Percentiles rank a stretch among this genome's conserved stretches.
These are phyloP conservation scores for Caerostris darwini DNA, from an alignment of 1,140 invertebrate genomes.

Conservation along the genomic window DNA sequence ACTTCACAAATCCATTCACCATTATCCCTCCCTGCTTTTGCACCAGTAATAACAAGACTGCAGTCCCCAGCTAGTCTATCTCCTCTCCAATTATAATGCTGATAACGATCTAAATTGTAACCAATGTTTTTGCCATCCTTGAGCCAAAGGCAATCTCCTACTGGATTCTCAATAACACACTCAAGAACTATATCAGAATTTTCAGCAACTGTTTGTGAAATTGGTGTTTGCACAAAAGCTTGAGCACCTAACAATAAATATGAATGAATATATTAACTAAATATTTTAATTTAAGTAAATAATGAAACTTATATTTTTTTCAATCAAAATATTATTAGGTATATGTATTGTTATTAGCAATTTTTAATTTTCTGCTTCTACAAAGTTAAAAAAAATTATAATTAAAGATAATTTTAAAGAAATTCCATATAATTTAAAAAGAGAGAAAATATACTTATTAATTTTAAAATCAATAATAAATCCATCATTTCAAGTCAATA, in stretches of 20 bases:
- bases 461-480: no score
- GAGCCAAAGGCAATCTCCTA: slow-evolving; percentile 78
- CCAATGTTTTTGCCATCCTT: slow-evolving; percentile 77
- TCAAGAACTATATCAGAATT: slow-evolving; percentile 72
- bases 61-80: slow-evolving; percentile 72
- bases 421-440: no score
- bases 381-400: no score
- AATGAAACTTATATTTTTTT: no score
- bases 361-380: no score
- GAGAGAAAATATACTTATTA: no score
- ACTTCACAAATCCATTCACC: slow-evolving; percentile 79
- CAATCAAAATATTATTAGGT: no score
- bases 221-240: slow-evolving; percentile 71
- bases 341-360: no score
- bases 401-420: no score
- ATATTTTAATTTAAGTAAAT: neutral
- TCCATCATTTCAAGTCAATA: no score
- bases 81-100: slow-evolving; percentile 67
- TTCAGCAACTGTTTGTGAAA: slow-evolving; percentile 58
- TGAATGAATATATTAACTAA: neutral
- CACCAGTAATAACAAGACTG: slow-evolving; percentile 72
- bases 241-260: slow-evolving; percentile 49
- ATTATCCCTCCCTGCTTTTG: slow-evolving; percentile 59
- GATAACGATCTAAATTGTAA: slow-evolving; percentile 70
- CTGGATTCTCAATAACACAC: slow-evolving; percentile 71